Evolutionary conservation across 2,113 vertebrate species (phyloP), one percentile per base, ranked within the genome.

Genomic region (Morphnarchus princeps): DNA sequence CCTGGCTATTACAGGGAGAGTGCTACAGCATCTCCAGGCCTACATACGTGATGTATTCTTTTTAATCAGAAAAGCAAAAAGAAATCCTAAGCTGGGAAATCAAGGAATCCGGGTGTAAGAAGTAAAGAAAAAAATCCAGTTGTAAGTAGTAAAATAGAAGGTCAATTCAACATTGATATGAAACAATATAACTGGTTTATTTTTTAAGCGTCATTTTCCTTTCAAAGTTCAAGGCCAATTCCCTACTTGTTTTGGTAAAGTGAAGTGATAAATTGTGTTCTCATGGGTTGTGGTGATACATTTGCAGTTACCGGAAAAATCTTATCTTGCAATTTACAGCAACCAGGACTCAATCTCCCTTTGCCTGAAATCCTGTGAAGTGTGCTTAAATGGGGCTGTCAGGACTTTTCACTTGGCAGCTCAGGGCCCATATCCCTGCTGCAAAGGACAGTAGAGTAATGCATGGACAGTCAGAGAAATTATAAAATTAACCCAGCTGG

Each of bases 271-370:
- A 89, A 95, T 38, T 47, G 17, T 42, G 20, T 76, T 91, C 80
- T 87, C 52, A 10, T n/a, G 63, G 31, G 61, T 42, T 87, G 52
- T 52, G n/a, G 77, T 36, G 76, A 89, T 69, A 54, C 38, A 63
- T 87, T 76, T 79, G 61, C 77, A 92, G 80, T 93, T 91, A 84
- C 77, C 49, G 34, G 34, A 95, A 92, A 95, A 92, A 79, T 61
- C 59, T 82, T 74, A 80, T 84, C 92, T 81, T 79, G 43, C 74
- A 29, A 95, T 89, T 96, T 91, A 95, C 54, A 94, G 70, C 72
- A 74, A 69, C 19, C n/a, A 79, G 77, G 43, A 71, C 43, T 74
- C 83, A 52, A 52, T 36, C 47, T 84, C 34, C 19, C 61, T 76
- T 61, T 91, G 89, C 89, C 80, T 63, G 72, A 78, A 95, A 91